A percentile compares a stretch with the other conserved stretches of the same genome.
Evolutionary conservation across 2,113 vertebrate genomes (phyloP).

Genomic region (Pomatorhinus ruficollis): DNA sequence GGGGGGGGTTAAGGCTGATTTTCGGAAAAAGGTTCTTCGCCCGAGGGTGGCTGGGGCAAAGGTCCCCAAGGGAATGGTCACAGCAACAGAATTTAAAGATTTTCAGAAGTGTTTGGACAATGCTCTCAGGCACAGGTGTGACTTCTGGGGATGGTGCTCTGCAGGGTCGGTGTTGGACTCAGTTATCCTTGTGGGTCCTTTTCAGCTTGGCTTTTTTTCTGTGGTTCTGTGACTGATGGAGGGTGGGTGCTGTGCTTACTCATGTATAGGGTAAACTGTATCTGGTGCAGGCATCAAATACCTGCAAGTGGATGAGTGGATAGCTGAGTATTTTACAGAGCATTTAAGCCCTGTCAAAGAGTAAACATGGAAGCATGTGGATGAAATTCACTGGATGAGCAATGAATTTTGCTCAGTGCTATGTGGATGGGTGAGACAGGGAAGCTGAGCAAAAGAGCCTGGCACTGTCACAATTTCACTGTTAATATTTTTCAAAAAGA

Average conservation of each 20-base stretch:
- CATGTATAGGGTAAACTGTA: background rate
- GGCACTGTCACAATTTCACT: background rate
- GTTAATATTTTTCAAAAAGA: background rate
- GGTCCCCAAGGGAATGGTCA: fast-evolving
- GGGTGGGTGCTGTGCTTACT: background rate
- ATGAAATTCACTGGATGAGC: background rate
- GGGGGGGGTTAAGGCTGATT: background rate
- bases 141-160: background rate
- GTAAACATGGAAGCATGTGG: background rate
- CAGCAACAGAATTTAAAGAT: background rate
- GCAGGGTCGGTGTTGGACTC: background rate
- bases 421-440: background rate
- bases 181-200: background rate
- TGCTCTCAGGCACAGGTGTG: background rate
- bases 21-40: background rate
- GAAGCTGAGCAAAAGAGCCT: background rate
- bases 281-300: background rate
- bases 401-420: background rate
- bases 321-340: background rate
- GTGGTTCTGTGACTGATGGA: background rate
- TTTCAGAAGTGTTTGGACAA: background rate
- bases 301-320: background rate
- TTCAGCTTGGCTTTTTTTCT: background rate
- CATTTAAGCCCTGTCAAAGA: background rate
- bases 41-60: fast-evolving